Percentiles rank a stretch among this genome's conserved stretches.
Evolutionary conservation across 2,113 vertebrate genomes (phyloP).

Genomic region (Odocoileus virginianus): DNA sequence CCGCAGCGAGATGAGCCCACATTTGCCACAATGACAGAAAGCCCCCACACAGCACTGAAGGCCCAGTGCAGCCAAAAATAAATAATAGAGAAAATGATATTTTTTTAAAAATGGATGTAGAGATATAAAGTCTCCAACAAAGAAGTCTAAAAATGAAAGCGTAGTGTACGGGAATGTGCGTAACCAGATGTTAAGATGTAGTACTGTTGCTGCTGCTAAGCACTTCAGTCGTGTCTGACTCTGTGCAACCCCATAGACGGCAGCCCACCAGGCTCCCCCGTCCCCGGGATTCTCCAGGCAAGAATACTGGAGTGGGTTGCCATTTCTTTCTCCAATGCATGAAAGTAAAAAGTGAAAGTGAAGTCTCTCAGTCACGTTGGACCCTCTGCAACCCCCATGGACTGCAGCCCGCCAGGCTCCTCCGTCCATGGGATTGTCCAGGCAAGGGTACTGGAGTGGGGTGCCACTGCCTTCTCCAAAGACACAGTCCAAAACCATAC

Average conservation of each 20-base stretch:
- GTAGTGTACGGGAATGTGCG: background rate
- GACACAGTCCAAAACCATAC: background rate
- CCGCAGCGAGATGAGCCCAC: background rate
- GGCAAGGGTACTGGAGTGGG: background rate
- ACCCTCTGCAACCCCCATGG: background rate
- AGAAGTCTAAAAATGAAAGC: background rate
- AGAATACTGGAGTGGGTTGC: background rate
- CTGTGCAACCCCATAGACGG: background rate
- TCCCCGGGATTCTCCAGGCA: background rate
- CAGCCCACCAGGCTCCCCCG: fast-evolving
- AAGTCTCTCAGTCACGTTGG: background rate
- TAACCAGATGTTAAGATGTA: background rate
- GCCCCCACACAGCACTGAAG: background rate
- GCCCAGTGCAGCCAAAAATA: background rate
- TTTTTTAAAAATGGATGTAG: background rate
- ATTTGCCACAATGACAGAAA: background rate
- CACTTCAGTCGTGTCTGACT: fast-evolving
- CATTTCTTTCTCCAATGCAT: background rate
- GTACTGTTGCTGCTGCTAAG: background rate
- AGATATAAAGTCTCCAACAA: background rate
- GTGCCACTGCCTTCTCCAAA: background rate
- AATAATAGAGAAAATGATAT: background rate
- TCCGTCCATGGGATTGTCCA: background rate
- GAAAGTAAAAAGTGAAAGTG: background rate
- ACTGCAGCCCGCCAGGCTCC: background rate